phyloP scores from a whole-genome alignment of 2,797 vertebrate species.

The Diplodus sargus region DNA sequence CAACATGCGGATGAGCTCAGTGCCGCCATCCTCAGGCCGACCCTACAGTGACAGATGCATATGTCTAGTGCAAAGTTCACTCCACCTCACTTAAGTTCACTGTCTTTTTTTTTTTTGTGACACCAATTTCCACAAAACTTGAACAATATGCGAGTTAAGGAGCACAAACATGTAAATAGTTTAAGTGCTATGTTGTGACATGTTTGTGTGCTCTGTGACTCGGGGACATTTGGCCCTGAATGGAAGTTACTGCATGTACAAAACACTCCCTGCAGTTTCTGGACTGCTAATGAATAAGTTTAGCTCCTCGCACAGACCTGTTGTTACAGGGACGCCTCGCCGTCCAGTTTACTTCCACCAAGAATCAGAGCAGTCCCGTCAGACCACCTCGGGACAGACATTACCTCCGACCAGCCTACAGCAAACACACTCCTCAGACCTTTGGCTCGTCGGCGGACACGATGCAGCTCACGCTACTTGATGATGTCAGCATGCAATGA shows the following conservation, averaged over 20 bases:
- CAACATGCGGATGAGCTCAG: background rate
- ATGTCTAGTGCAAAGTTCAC: background rate
- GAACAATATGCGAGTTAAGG: background rate
- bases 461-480: slow-evolving; percentile 44
- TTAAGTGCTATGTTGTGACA: background rate
- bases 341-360: background rate
- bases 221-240: background rate
- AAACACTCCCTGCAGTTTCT: background rate
- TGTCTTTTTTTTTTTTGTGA: background rate
- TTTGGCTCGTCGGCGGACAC: slow-evolving; percentile 9
- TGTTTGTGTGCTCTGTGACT: background rate
- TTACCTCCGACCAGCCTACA: background rate
- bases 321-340: background rate
- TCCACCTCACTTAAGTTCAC: background rate
- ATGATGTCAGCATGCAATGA: slow-evolving; percentile 78
- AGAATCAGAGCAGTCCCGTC: background rate
- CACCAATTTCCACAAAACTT: background rate
- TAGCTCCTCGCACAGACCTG: background rate
- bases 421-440: background rate
- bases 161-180: too few species aligned
- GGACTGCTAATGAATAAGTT: background rate
- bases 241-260: background rate
- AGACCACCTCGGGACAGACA: background rate
- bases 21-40: background rate
- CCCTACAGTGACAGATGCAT: background rate